Evolutionary conservation across 2,888 invertebrate species (phyloP).

Genomic region (Limnephilus marmoratus): DNA sequence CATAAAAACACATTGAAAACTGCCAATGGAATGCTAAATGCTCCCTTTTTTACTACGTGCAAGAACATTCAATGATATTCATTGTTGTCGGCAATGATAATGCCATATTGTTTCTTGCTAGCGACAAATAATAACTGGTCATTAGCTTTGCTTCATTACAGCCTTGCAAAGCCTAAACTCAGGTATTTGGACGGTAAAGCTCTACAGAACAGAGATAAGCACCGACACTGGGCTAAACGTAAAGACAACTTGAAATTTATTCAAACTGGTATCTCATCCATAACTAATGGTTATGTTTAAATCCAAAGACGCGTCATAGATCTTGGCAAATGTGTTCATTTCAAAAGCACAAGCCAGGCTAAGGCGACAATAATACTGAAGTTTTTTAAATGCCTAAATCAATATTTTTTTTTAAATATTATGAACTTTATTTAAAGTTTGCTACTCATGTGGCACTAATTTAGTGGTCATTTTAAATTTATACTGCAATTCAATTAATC

Average conservation of each 20-base stretch:
- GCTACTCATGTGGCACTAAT: neutral
- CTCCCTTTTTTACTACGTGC: slow-evolving; percentile 10
- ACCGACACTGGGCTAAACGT: neutral
- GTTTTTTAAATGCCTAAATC: neutral
- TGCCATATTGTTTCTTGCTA: neutral
- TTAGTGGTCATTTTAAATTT: neutral
- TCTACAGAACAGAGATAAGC: neutral
- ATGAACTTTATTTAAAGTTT: neutral
- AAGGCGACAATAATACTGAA: neutral
- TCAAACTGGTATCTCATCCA: neutral
- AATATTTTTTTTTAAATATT: too few relatives aligned
- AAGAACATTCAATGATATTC: neutral
- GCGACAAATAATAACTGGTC: slow-evolving; percentile 40
- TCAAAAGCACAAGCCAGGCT: neutral
- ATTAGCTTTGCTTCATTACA: slow-evolving; percentile 35
- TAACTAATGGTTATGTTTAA: neutral
- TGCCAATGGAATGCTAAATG: neutral
- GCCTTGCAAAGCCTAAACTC: slow-evolving; percentile 24
- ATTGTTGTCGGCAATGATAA: neutral
- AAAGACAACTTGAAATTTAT: neutral
- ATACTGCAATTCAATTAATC: neutral
- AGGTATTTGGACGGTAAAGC: neutral
- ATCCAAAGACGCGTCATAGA: neutral
- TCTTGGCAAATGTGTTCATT: neutral
- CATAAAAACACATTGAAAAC: neutral